These are phyloP conservation scores for Eupithecia insigniata DNA, from an alignment of 2,888 invertebrate genomes.

Conservation along the genomic window DNA sequence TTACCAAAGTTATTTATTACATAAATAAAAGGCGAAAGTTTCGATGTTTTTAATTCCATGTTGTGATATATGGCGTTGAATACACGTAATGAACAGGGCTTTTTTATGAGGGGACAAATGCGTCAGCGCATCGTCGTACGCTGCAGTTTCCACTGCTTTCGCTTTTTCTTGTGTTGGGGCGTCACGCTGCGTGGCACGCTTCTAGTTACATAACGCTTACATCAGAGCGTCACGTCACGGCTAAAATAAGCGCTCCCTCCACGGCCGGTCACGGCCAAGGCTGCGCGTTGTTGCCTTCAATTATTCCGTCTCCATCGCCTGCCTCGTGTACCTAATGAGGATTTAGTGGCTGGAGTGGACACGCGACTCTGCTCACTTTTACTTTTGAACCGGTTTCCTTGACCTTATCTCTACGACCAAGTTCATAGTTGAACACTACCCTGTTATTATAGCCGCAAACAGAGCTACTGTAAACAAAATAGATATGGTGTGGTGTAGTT, in stretches of 20 bases:
- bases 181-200: slow-evolving; percentile 62
- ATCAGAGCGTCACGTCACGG: slow-evolving; percentile 75
- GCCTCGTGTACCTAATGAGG: slow-evolving; percentile 69
- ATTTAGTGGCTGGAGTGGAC: slow-evolving; percentile 82
- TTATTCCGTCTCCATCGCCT: slow-evolving; percentile 66
- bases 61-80: slow-evolving; percentile 3
- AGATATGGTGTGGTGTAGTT: slow-evolving; percentile 41
- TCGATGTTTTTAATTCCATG: background rate
- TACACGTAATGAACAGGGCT: slow-evolving; percentile 3
- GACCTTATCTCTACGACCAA: slow-evolving; percentile 60
- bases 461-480: slow-evolving; percentile 54
- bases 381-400: slow-evolving; percentile 79
- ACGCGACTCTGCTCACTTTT: slow-evolving; percentile 76
- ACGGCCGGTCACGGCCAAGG: slow-evolving; percentile 82
- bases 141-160: slow-evolving; percentile 77
- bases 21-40: slow-evolving; percentile 6
- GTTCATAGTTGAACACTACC: slow-evolving; percentile 39
- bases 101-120: background rate
- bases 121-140: slow-evolving; percentile 15
- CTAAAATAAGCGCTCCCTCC: slow-evolving; percentile 81
- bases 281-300: slow-evolving; percentile 76
- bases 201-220: slow-evolving; percentile 77
- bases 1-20: slow-evolving; percentile 12
- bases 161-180: slow-evolving; percentile 66
- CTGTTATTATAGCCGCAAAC: slow-evolving; percentile 21